A percentile compares a stretch with the other conserved stretches of the same genome.
phyloP scores from a whole-genome alignment of 2,888 invertebrate species.

The Pyrochroa serraticornis region DNA sequence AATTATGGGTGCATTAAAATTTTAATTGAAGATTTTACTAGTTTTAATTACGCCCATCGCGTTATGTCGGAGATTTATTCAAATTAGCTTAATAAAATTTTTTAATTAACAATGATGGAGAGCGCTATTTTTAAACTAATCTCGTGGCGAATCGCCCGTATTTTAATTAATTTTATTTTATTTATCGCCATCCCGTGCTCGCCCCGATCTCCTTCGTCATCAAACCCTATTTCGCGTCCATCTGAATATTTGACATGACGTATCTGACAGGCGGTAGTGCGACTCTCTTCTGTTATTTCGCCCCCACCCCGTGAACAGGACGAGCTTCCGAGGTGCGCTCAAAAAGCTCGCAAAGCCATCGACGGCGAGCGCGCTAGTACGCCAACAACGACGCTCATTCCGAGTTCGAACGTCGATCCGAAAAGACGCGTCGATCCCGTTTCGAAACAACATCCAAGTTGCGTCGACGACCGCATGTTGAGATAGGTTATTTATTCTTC shows the following conservation, averaged over 20 bases:
- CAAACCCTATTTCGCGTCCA: constrained; percentile 40
- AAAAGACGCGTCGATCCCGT: constrained; percentile 12
- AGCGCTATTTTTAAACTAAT: not conserved
- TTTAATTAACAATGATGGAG: constrained; percentile 7
- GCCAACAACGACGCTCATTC: constrained; percentile 24
- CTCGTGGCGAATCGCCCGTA: not conserved
- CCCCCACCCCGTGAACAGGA: constrained; percentile 45
- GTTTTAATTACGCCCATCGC: too few species aligned
- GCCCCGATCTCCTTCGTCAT: constrained; percentile 19
- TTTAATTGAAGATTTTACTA: too few species aligned
- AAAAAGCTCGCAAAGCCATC: constrained; percentile 21
- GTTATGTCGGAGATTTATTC: constrained; percentile 1
- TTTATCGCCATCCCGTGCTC: constrained; percentile 1
- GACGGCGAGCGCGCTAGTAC: constrained; percentile 9
- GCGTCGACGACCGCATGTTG: constrained; percentile 16
- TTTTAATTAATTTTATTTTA: constrained; percentile 3
- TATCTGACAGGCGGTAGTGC: constrained; percentile 51
- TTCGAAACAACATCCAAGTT: not conserved
- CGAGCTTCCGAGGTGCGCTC: constrained; percentile 40
- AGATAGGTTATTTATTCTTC: constrained; percentile 24
- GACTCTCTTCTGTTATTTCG: constrained; percentile 48
- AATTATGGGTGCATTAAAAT: too few species aligned
- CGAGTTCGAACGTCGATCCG: constrained; percentile 32
- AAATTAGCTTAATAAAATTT: not conserved
- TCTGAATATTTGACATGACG: constrained; percentile 50